Conservation (phyloP, 2,888 invertebrate genomes). For the Drosophila sordidapex region DNA sequence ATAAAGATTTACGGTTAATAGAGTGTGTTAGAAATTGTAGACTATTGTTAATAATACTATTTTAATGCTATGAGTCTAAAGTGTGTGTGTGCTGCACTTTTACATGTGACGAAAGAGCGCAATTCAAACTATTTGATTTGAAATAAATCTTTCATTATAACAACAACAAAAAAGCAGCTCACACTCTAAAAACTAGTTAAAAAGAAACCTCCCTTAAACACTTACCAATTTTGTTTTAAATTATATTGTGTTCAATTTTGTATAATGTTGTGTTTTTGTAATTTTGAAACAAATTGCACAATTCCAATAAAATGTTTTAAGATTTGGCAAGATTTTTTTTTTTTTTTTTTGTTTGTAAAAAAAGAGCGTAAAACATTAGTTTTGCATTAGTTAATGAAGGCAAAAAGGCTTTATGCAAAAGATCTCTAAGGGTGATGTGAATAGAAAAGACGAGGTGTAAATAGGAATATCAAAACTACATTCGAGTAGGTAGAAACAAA, state of each 20-base stretch:
- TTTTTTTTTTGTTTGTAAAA: constrained; percentile 33
- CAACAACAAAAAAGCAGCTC: constrained; percentile 20
- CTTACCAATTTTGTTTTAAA: constrained; percentile 71
- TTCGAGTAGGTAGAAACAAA: constrained; percentile 16
- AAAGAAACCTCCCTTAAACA: constrained; percentile 58
- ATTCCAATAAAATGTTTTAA: constrained; percentile 67
- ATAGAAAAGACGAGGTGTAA: constrained; percentile 8
- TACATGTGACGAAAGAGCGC: not conserved
- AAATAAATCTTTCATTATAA: not conserved
- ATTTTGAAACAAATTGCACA: constrained; percentile 65
- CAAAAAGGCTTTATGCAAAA: constrained; percentile 51
- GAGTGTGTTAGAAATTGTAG: constrained; percentile 33
- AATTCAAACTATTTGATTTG: not conserved
- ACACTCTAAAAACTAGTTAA: constrained; percentile 25
- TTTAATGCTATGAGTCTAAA: constrained; percentile 1
- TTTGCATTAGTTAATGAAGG: constrained; percentile 68
- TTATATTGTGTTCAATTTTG: constrained; percentile 48
- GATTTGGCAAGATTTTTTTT: constrained; percentile 47
- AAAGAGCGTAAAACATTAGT: constrained; percentile 69
- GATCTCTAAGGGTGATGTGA: constrained; percentile 30
- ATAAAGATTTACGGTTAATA: constrained; percentile 21
- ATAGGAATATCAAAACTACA: constrained; percentile 13
- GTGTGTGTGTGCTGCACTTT: constrained; percentile 25
- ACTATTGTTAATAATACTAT: constrained; percentile 18
- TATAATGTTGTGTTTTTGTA: constrained; percentile 46